Conservation (phyloP, 2,888 invertebrate species). For the Ormia ochracea region DNA sequence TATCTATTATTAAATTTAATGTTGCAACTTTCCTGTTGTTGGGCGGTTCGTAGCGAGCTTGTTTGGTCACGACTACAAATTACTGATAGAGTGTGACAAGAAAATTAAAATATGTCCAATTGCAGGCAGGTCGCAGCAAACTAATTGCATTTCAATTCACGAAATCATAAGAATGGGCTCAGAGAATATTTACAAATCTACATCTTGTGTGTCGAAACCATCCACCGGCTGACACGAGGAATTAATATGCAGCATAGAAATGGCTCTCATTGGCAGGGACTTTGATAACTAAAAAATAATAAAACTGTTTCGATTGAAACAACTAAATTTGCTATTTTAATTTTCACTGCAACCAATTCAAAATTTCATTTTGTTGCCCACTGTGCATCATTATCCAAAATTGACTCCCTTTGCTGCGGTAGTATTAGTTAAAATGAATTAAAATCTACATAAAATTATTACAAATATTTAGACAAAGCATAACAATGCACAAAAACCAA, state of each 20-base stretch:
- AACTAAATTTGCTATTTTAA: too few relatives aligned
- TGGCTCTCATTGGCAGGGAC: too few relatives aligned
- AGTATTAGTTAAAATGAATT: slow-evolving; percentile 54
- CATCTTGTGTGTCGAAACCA: too few relatives aligned
- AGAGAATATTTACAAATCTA: too few relatives aligned
- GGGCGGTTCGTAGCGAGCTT: not conserved
- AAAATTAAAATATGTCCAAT: slow-evolving; percentile 73
- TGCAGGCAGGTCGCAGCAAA: too few relatives aligned
- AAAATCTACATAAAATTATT: slow-evolving; percentile 74
- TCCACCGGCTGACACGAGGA: too few relatives aligned
- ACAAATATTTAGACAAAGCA: slow-evolving; percentile 74
- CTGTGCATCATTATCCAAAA: slow-evolving; percentile 21
- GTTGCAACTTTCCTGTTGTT: not conserved
- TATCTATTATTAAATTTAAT: slow-evolving; percentile 38
- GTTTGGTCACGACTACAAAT: slow-evolving; percentile 65
- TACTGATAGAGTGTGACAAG: slow-evolving; percentile 74
- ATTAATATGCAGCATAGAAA: too few relatives aligned
- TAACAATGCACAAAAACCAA: slow-evolving; percentile 64
- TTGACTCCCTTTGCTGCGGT: slow-evolving; percentile 25
- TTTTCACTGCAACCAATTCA: too few relatives aligned
- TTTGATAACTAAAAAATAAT: too few relatives aligned
- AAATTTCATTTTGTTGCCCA: not conserved
- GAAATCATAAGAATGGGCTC: too few relatives aligned
- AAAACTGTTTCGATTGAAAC: too few relatives aligned
- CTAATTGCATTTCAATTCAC: too few relatives aligned